Base-by-base conservation (phyloP, 2,113 vertebrate genomes). In the Macquaria australasica region DNA sequence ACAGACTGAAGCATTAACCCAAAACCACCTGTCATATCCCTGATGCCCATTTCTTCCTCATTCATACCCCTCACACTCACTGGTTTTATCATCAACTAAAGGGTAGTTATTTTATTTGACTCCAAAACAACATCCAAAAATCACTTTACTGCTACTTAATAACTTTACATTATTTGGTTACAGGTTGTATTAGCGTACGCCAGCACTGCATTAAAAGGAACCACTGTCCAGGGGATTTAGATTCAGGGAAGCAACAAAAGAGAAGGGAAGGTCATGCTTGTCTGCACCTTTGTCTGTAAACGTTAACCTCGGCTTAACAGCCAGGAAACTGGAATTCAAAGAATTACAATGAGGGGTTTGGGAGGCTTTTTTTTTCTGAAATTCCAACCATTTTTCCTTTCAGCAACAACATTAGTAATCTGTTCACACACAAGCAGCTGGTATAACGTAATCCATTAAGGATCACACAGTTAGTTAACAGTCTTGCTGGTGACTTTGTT, bases 201-300 rank as follows among this genome's bases (percentile, higher is more conserved):
- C 58, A 37, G 39, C 55, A 39, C 39, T 58, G 45, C 41, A 62
- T 87, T 77, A 21, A 79, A 0, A 43, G 51, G 18, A 60, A n/a
- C 16, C 51, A 34, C 43, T 79, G 66, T 85, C 45, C 12, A 28
- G 81, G 28, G 75, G 80, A 70, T 81, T 85, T 85, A 64, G 62
- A 60, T 71, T 86, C 8, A 67, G 18, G 53, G 60, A 64, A n/a
- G 74, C 62, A 81, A 84, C 62, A 87, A 82, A 81, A 82, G 77
- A 68, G 18, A 67, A 51, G 53, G 58, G 72, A 80, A 86, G 50
- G 82, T 87, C 80, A 73, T 43, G 83, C 83, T 43, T 77, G 60
- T 69, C n/a, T n/a, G 75, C 87, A 91, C 66, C 88, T 92, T 91
- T 90, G 85, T 88, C 83, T 90, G 82, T 87, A 82, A 91, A 90